Evolutionary conservation across 2,888 invertebrate genomes (phyloP), one percentile per base, ranked within the genome.

Genomic region (Mythimna pallens): DNA sequence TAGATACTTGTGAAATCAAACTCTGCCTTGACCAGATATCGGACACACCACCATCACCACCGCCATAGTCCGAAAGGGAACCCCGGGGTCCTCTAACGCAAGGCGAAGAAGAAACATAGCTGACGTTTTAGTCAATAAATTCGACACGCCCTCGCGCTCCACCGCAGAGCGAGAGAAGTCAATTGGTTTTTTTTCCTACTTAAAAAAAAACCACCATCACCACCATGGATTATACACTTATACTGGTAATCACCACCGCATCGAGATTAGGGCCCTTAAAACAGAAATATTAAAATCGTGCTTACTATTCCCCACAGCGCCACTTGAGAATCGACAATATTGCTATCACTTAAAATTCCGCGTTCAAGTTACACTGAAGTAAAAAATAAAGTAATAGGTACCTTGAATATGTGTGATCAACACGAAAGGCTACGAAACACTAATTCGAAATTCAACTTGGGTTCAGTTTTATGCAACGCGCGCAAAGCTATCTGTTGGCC

Each of bases 381-480:
- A 7, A 14, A 25, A 75, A 73, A 52, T n/a, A 58, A 17, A 50
- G 12, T 5, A 22, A 40, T 22, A 22, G 9, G 4, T 57, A 36
- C 34, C 22, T 63, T 30, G 6, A 50, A 10, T 59, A n/a, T 30
- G 5, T 54, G 62, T 50, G 73, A 52, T 36, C 64, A 57, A 20
- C 22, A 17, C 40, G 17, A 65, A 67, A 30, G 9, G 17, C 64
- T 17, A 3, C 30, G 54, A n/a, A 57, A 22, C 17, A 83, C 75
- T 83, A 52, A 59, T 52, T 55, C 22, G 3, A 55, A n/a, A 40
- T 54, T 47, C 2, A 52, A 58, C 22, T 54, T 22, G 14, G 43
- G 25, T 61, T 65, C 36, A 36, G 10, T 82, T 83, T 59, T 79
- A 83, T 74, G 61, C 25, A n/a, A 5, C 17, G n/a, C 17, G n/a